A percentile compares a stretch with the other conserved stretches of the same genome.
Evolutionary conservation across 2,888 invertebrate genomes (phyloP).

Genomic region (Calameuta pallipes): DNA sequence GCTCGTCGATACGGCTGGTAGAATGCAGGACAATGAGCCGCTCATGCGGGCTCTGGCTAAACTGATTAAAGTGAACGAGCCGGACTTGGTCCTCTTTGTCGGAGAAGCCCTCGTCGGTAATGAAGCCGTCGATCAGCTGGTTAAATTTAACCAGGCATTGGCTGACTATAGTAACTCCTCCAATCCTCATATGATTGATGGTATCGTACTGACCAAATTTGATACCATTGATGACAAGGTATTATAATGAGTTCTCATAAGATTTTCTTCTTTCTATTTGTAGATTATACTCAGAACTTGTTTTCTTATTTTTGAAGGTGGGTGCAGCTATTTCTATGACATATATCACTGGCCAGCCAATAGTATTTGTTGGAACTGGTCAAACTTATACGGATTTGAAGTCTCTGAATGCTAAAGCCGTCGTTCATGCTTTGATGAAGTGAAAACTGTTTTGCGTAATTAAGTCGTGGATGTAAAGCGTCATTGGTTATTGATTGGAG

Average conservation of each 20-base stretch:
- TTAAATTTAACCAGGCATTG: slow-evolving; percentile 98
- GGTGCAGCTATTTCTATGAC: slow-evolving; percentile 99
- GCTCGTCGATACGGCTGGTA: slow-evolving; percentile 98
- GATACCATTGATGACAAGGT: slow-evolving; percentile 99
- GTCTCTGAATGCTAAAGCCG: slow-evolving; percentile 94
- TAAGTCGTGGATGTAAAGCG: not conserved
- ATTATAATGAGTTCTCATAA: slow-evolving; percentile 11
- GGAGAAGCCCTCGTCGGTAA: slow-evolving; percentile 99
- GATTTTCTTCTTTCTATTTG: slow-evolving; percentile 1
- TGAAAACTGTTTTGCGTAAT: slow-evolving; percentile 62
- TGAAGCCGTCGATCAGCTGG: slow-evolving; percentile 98
- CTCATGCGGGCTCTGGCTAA: slow-evolving; percentile 98
- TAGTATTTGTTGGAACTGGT: slow-evolving; percentile 98
- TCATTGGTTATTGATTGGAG: not conserved
- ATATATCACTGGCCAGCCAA: slow-evolving; percentile 99
- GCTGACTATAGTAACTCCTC: slow-evolving; percentile 84
- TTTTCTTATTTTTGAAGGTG: slow-evolving; percentile 68
- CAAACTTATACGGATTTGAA: slow-evolving; percentile 99
- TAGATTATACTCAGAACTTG: not conserved
- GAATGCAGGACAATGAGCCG: slow-evolving; percentile 99
- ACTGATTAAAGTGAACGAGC: slow-evolving; percentile 96
- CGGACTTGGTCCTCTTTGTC: slow-evolving; percentile 98
- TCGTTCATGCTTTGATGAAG: slow-evolving; percentile 96
- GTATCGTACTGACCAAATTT: slow-evolving; percentile 99
- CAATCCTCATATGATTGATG: slow-evolving; percentile 94